Evolutionary conservation across 2,888 invertebrate species (phyloP).

Genomic region (Dorcus parallelipipedus): DNA sequence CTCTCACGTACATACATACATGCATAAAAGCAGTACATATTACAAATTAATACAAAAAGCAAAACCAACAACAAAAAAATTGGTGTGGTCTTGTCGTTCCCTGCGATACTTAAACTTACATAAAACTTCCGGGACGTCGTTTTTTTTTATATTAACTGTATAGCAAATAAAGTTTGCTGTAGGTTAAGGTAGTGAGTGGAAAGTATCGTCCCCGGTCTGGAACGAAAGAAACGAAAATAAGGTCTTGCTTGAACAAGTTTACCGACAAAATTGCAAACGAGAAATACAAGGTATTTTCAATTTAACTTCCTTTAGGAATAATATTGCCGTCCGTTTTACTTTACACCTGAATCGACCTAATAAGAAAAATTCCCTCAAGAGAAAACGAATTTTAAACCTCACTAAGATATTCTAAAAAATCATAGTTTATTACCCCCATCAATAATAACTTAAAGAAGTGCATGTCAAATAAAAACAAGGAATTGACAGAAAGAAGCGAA

Average conservation of each 20-base stretch:
- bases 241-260: background rate
- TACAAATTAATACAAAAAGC: background rate
- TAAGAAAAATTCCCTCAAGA: background rate
- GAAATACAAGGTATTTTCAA: too few relatives aligned
- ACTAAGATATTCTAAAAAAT: too few relatives aligned
- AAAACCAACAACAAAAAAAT: background rate
- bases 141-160: background rate
- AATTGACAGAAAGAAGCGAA: too few relatives aligned
- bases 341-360: too few relatives aligned
- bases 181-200: constrained; percentile 1
- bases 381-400: background rate
- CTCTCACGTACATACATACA: too few relatives aligned
- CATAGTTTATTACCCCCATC: too few relatives aligned
- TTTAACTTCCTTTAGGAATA: too few relatives aligned
- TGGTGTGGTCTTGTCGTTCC: background rate
- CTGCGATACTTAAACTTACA: background rate
- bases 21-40: background rate
- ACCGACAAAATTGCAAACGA: background rate
- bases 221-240: background rate
- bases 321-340: too few relatives aligned
- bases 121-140: background rate
- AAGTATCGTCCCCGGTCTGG: background rate
- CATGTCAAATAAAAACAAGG: too few relatives aligned
- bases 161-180: background rate
- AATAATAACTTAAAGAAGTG: too few relatives aligned